Evolutionary conservation across 1,140 invertebrate species (phyloP).

Genomic region (Lordiphosa mommai): DNA sequence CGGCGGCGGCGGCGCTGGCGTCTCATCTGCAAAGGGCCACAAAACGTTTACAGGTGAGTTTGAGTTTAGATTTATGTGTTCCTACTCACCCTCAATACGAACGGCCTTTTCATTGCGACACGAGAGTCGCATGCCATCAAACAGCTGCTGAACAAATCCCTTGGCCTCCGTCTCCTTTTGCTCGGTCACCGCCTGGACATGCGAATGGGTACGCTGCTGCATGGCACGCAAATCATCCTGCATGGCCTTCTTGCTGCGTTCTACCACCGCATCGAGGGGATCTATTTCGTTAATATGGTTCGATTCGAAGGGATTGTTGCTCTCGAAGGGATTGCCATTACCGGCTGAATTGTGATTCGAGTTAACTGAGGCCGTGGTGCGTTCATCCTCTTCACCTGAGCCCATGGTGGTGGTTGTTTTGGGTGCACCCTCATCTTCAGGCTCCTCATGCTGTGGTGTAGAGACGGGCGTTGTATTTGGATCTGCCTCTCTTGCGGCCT

Average conservation of each 20-base stretch:
- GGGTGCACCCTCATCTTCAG: slow-evolving; percentile 32
- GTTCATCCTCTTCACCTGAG: slow-evolving; percentile 67
- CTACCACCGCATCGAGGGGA: slow-evolving; percentile 59
- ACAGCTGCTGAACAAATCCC: slow-evolving; percentile 59
- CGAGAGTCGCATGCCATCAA: slow-evolving; percentile 53
- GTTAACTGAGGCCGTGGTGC: slow-evolving; percentile 74
- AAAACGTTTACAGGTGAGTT: slow-evolving; percentile 37
- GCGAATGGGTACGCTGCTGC: slow-evolving; percentile 32
- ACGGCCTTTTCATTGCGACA: slow-evolving; percentile 74
- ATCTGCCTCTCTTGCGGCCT: slow-evolving; percentile 47
- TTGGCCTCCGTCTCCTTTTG: slow-evolving; percentile 43
- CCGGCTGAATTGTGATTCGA: slow-evolving; percentile 66
- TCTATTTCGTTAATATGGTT: slow-evolving; percentile 34
- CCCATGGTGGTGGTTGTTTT: slow-evolving; percentile 42
- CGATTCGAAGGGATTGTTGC: slow-evolving; percentile 53
- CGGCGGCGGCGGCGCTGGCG: slow-evolving; percentile 44
- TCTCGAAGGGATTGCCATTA: slow-evolving; percentile 30
- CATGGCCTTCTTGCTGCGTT: slow-evolving; percentile 70
- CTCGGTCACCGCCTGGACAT: slow-evolving; percentile 18
- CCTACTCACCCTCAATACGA: slow-evolving; percentile 59
- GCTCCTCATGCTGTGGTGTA: slow-evolving; percentile 19
- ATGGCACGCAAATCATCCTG: slow-evolving; percentile 61
- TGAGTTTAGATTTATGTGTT: not conserved
- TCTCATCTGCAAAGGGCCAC: slow-evolving; percentile 51
- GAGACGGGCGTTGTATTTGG: slow-evolving; percentile 27